Conservation (phyloP, 2,888 invertebrate genomes). For the Iselma pallidipennis region DNA sequence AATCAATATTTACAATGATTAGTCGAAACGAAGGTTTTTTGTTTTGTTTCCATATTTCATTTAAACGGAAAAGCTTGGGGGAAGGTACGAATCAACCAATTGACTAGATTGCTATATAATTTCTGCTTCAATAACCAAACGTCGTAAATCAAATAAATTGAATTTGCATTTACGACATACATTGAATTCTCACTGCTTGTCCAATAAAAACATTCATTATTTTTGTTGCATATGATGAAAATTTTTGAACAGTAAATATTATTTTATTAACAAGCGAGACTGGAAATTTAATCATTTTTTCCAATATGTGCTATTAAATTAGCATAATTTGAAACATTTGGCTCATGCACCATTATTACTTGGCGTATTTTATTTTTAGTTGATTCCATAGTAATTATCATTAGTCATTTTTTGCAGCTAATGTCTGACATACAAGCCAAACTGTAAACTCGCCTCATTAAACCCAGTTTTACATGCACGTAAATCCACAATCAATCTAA, state of each 20-base stretch:
- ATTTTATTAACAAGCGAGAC: neutral
- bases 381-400: neutral
- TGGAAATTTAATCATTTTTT: neutral
- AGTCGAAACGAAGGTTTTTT: no score
- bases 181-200: slow-evolving; percentile 34
- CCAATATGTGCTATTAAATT: neutral
- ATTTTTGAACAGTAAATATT: neutral
- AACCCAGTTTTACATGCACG: neutral
- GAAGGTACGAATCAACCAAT: slow-evolving; percentile 20
- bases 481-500: neutral
- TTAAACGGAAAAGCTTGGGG: neutral
- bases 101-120: slow-evolving; percentile 30
- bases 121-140: slow-evolving; percentile 30
- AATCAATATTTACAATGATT: no score
- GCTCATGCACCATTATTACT: neutral
- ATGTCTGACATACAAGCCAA: neutral
- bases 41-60: no score
- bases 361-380: neutral
- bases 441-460: neutral
- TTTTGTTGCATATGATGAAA: slow-evolving; percentile 4
- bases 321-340: neutral
- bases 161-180: slow-evolving; percentile 32
- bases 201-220: slow-evolving; percentile 23
- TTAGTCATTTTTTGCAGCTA: neutral
- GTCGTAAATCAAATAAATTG: slow-evolving; percentile 34